These are phyloP conservation scores for Chalcosyrphus nemorum DNA, from an alignment of 2,888 invertebrate species.

Conservation along the genomic window DNA sequence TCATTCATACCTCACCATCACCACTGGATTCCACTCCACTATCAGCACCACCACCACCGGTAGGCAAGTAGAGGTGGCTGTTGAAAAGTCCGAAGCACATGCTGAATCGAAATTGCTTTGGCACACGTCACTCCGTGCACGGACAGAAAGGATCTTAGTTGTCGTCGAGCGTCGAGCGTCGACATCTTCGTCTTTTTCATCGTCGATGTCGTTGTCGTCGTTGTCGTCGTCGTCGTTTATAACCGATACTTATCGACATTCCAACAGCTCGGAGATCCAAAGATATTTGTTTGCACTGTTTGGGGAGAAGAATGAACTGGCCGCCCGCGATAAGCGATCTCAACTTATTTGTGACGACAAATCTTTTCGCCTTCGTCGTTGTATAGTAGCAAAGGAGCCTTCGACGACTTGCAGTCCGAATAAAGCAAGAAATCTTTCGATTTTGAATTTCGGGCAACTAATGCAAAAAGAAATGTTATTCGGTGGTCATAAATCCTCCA, in stretches of 20 bases:
- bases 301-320: conserved; percentile 65
- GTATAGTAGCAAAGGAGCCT: conserved; percentile 16
- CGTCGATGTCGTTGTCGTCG: conserved; percentile 29
- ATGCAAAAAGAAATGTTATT: conserved; percentile 69
- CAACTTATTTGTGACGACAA: conserved; percentile 73
- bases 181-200: conserved; percentile 26
- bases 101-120: conserved; percentile 69
- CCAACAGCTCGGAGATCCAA: conserved; percentile 68
- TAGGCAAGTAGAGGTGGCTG: conserved; percentile 51
- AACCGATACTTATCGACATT: conserved; percentile 73
- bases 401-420: background rate
- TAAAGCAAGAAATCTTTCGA: conserved; percentile 62
- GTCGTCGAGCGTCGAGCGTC: too few species aligned
- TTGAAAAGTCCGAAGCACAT: conserved; percentile 52
- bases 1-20: conserved; percentile 68
- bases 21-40: conserved; percentile 53
- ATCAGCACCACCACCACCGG: conserved; percentile 20
- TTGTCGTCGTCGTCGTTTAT: conserved; percentile 66
- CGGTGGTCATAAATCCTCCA: conserved; percentile 71
- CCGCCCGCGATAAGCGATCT: conserved; percentile 73
- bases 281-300: conserved; percentile 72
- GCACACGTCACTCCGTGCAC: conserved; percentile 69
- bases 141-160: conserved; percentile 63
- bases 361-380: conserved; percentile 65
- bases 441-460: conserved; percentile 61